Evolutionary conservation across 2,113 vertebrate species (phyloP).

Genomic region (Campylomormyrus numenius): DNA sequence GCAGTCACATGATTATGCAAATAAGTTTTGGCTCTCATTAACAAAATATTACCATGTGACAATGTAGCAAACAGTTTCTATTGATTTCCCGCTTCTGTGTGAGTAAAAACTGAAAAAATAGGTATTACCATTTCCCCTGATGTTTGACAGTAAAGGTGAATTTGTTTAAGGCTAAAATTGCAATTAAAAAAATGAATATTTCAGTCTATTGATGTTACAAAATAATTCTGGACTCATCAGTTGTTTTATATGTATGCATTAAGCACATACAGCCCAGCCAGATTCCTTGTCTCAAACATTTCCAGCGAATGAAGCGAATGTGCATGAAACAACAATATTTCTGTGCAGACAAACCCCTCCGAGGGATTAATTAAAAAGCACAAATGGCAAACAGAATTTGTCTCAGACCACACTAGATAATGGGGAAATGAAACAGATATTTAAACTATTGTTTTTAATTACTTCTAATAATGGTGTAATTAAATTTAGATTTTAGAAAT

Average conservation of each 20-base stretch:
- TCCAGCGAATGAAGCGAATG: constrained; percentile 7
- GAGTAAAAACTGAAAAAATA: background rate
- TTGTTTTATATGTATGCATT: background rate
- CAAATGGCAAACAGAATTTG: constrained; percentile 18
- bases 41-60: background rate
- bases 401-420: constrained; percentile 22
- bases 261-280: background rate
- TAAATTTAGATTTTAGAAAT: constrained; percentile 32
- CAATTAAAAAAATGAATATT: background rate
- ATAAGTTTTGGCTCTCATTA: background rate
- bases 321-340: constrained; percentile 17
- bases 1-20: background rate
- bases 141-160: background rate
- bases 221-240: background rate
- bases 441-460: constrained; percentile 43
- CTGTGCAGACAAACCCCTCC: constrained; percentile 4
- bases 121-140: background rate
- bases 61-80: background rate
- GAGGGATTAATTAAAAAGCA: constrained; percentile 26
- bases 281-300: background rate
- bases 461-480: constrained; percentile 43
- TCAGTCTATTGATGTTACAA: background rate
- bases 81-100: background rate
- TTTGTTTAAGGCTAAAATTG: background rate
- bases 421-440: constrained; percentile 24